These are phyloP conservation scores for Eudyptes chrysolophus DNA, from an alignment of 2,113 vertebrate species.

Conservation along the genomic window DNA sequence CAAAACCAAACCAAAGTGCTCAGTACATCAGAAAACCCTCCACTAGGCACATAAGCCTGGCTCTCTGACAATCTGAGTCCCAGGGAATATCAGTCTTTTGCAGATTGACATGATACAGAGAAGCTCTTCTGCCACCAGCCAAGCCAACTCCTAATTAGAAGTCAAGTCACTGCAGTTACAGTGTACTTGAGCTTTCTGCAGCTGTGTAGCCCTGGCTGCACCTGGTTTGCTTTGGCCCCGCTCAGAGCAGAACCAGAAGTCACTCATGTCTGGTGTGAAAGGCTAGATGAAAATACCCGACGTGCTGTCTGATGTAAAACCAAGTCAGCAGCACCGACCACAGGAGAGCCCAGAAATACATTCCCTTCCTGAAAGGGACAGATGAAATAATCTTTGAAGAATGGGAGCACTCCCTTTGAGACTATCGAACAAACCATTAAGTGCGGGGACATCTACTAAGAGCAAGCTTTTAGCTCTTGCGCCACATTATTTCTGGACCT, in stretches of 20 bases:
- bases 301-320: rapidly evolving
- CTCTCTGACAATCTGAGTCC: background rate
- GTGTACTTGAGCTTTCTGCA: background rate
- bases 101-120: background rate
- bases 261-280: background rate
- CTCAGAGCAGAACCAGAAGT: background rate
- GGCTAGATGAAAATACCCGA: background rate
- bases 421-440: background rate
- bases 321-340: background rate
- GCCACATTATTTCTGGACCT: background rate
- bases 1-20: background rate
- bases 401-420: background rate
- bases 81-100: background rate
- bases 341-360: background rate
- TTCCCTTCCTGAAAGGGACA: background rate
- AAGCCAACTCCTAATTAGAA: background rate
- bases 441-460: background rate
- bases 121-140: background rate
- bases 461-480: background rate
- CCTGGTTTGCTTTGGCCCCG: background rate
- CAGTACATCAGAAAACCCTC: background rate
- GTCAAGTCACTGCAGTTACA: background rate
- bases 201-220: background rate
- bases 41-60: background rate
- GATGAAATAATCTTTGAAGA: background rate